phyloP scores from a whole-genome alignment of 2,113 vertebrate species.

The Asarcornis scutulata region DNA sequence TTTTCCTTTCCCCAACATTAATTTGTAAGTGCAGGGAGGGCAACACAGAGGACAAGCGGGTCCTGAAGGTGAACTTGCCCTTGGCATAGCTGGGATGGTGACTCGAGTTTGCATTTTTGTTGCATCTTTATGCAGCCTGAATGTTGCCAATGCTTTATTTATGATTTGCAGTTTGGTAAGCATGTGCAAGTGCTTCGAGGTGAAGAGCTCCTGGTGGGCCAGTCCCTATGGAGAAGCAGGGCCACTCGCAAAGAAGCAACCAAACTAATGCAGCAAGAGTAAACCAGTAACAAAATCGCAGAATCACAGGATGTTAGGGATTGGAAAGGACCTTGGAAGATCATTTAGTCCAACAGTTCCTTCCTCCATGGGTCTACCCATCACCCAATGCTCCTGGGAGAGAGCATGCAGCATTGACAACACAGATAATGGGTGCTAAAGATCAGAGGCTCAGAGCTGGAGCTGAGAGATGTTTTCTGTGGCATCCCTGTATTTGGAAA shows the following conservation, averaged over 20 bases:
- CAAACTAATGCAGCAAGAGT: background rate
- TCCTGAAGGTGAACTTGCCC: background rate
- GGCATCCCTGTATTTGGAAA: background rate
- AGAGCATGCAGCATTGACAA: too few relatives aligned
- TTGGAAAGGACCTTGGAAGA: too few relatives aligned
- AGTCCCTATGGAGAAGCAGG: background rate
- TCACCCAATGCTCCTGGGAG: background rate
- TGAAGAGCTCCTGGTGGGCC: background rate
- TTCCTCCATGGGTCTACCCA: background rate
- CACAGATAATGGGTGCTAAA: background rate
- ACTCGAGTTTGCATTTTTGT: background rate
- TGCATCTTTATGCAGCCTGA: background rate
- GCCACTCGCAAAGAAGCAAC: background rate
- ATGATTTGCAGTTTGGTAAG: background rate
- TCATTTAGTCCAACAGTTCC: background rate
- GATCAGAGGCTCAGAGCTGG: background rate
- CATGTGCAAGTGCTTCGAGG: background rate
- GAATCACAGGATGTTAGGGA: too few relatives aligned
- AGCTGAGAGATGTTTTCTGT: background rate
- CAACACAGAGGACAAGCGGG: background rate
- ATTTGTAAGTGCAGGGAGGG: background rate
- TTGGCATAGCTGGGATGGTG: background rate
- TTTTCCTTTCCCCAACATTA: background rate
- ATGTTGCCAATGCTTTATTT: background rate
- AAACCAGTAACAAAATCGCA: background rate